Conservation (phyloP, 2,113 vertebrate species). For the Fregata magnificens region DNA sequence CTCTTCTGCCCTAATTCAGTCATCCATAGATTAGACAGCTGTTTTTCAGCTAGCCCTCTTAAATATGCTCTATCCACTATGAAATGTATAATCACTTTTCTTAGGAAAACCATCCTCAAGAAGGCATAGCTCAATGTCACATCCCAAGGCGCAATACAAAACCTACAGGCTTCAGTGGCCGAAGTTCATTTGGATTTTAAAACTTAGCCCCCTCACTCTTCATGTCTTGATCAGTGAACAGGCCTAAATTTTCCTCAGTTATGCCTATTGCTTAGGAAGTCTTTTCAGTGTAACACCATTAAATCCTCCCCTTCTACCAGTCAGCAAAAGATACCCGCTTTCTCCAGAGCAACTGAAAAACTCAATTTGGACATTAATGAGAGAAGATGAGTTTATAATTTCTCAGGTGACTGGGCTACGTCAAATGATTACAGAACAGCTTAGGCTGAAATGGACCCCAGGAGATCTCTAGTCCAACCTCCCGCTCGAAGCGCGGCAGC, state of each 20-base stretch:
- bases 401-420: background rate
- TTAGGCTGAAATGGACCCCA: background rate
- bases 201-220: background rate
- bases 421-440: background rate
- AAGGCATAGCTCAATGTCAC: background rate
- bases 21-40: background rate
- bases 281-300: background rate
- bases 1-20: background rate
- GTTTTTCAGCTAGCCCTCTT: background rate
- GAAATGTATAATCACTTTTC: background rate
- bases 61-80: background rate
- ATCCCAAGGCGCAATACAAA: background rate
- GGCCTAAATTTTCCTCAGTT: background rate
- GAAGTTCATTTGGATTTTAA: background rate
- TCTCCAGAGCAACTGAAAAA: background rate
- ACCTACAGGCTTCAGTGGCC: background rate
- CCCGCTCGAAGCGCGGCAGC: fast-evolving
- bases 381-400: background rate
- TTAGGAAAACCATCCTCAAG: background rate
- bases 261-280: background rate
- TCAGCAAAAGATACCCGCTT: background rate
- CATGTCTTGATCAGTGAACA: background rate
- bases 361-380: background rate
- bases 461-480: background rate
- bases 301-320: background rate